A percentile compares a stretch with the other conserved stretches of the same genome.
phyloP scores from a whole-genome alignment of 2,113 vertebrate species.

The Ciconia maguari region DNA sequence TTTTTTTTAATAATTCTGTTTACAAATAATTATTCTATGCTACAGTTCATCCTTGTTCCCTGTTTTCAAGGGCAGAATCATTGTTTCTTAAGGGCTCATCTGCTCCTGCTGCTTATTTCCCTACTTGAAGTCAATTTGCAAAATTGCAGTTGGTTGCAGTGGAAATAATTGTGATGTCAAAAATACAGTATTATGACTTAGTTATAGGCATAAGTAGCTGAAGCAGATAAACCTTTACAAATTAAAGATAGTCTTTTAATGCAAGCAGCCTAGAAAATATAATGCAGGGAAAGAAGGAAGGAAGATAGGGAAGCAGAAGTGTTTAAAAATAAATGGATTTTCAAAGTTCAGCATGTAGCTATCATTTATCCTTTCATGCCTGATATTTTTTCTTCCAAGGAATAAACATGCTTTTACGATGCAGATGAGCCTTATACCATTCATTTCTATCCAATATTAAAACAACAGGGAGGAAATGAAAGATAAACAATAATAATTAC shows the following conservation, averaged over 20 bases:
- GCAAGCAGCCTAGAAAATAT: not conserved
- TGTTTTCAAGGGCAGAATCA: not conserved
- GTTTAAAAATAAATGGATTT: not conserved
- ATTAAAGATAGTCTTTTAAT: not conserved
- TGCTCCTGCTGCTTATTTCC: not conserved
- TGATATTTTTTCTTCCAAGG: not conserved
- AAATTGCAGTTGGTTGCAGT: not conserved
- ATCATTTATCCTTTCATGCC: not conserved
- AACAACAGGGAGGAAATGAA: not conserved
- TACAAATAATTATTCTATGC: not conserved
- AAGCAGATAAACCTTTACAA: not conserved
- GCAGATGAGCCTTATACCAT: not conserved
- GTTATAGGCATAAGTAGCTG: not conserved
- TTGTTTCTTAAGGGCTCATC: not conserved
- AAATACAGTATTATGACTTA: not conserved
- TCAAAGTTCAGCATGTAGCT: not conserved
- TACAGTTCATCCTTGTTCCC: not conserved
- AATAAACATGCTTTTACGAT: not conserved
- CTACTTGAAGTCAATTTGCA: not conserved
- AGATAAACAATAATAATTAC: not conserved
- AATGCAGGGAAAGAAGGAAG: not conserved
- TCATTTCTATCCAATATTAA: not conserved
- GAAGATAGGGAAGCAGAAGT: not conserved
- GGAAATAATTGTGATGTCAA: conserved; percentile 2
- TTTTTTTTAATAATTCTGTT: not conserved